These are phyloP conservation scores for Sebastes cheni DNA, from an alignment of 2,797 vertebrate species.

Conservation along the genomic window DNA sequence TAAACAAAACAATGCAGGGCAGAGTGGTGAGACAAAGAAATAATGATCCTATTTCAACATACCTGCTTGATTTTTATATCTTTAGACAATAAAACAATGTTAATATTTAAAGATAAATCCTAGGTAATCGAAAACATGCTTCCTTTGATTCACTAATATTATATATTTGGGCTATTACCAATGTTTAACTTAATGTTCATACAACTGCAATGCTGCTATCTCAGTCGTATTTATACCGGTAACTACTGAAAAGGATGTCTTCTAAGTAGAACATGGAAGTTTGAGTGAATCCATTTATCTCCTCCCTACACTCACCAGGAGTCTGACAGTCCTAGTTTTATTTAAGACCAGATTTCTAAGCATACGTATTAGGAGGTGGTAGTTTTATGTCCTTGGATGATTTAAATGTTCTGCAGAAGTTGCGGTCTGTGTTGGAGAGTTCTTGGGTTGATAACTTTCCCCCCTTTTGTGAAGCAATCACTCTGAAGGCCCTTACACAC, in stretches of 20 bases:
- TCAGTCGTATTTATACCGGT: not conserved
- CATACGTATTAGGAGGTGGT: not conserved
- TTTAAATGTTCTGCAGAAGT: conserved; percentile 10
- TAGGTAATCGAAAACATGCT: not conserved
- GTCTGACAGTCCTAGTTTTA: not conserved
- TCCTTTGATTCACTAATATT: not conserved
- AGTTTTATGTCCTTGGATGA: conserved; percentile 13
- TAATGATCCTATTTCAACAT: not conserved
- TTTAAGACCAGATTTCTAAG: not conserved
- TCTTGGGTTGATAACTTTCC: not conserved
- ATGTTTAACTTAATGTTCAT: not conserved
- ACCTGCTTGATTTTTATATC: not conserved
- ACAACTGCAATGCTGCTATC: not conserved
- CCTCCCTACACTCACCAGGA: not conserved
- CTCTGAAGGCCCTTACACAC: too few species aligned
- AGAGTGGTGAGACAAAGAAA: conserved; percentile 1
- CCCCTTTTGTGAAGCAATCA: not conserved
- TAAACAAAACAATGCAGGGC: not conserved
- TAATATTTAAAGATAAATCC: not conserved
- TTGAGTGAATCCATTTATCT: not conserved
- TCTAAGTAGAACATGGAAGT: not conserved
- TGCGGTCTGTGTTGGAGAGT: not conserved
- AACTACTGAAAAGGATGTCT: not conserved
- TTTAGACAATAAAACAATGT: not conserved
- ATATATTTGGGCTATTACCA: not conserved